Evolutionary conservation across 2,113 vertebrate genomes (phyloP).

Genomic region (Ivindomyrus marchei): DNA sequence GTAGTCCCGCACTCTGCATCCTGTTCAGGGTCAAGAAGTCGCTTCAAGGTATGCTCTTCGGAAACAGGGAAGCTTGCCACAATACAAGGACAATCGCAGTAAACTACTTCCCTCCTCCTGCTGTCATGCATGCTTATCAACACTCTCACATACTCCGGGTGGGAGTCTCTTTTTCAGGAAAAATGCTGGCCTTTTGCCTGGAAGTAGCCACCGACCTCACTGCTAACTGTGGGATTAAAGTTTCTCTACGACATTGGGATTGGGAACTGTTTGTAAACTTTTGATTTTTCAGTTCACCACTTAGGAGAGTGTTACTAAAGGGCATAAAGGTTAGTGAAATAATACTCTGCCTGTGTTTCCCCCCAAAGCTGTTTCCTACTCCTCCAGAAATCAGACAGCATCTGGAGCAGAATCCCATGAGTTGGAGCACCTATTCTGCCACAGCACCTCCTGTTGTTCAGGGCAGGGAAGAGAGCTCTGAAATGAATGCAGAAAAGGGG

Average conservation of each 20-base stretch:
- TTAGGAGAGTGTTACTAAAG: neutral
- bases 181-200: neutral
- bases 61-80: neutral
- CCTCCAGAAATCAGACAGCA: slow-evolving; percentile 62
- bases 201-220: neutral
- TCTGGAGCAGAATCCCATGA: slow-evolving; percentile 55
- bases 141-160: neutral
- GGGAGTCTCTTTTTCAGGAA: neutral
- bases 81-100: neutral
- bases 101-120: neutral
- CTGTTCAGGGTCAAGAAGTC: slow-evolving; percentile 59
- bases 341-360: neutral
- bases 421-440: slow-evolving; percentile 51
- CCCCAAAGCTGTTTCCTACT: slow-evolving; percentile 52
- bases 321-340: neutral
- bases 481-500: slow-evolving; percentile 36
- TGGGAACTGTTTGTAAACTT: neutral
- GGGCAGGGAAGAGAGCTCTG: slow-evolving; percentile 29
- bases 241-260: neutral
- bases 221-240: neutral
- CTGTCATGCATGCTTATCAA: neutral
- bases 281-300: neutral
- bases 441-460: slow-evolving; percentile 48
- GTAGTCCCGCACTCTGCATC: slow-evolving; percentile 58
- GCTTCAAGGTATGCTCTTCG: slow-evolving; percentile 54